Conservation (phyloP, 2,113 vertebrate genomes). For the Campylomormyrus tamandua region DNA sequence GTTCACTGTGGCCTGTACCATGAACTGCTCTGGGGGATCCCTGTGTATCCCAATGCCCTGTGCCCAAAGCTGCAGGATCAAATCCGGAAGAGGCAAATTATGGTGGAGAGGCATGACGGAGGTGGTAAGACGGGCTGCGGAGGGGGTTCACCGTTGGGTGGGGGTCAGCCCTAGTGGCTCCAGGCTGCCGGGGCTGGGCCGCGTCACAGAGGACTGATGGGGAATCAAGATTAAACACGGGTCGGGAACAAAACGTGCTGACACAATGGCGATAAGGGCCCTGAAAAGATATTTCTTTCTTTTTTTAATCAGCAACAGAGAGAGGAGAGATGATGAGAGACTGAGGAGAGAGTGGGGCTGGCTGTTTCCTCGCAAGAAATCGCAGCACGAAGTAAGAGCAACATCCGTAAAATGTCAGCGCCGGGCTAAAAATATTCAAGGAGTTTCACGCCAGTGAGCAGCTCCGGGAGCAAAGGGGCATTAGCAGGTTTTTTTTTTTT, state of each 20-base stretch:
- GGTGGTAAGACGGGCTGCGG: background rate
- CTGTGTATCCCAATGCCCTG: background rate
- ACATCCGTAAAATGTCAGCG: constrained; percentile 73
- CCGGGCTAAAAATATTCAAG: constrained; percentile 76
- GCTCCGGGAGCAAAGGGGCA: constrained; percentile 35
- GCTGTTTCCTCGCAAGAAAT: constrained; percentile 71
- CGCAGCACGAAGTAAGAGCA: constrained; percentile 68
- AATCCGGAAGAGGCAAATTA: background rate
- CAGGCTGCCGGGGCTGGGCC: constrained; percentile 2
- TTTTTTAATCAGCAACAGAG: constrained; percentile 33
- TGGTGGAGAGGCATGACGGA: background rate
- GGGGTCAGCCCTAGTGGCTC: constrained; percentile 8
- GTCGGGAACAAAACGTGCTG: constrained; percentile 32
- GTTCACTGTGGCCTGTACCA: background rate
- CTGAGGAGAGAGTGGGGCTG: constrained; percentile 25
- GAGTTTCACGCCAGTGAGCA: constrained; percentile 45
- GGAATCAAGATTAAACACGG: constrained; percentile 34
- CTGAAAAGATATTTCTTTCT: constrained; percentile 18
- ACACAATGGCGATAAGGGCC: constrained; percentile 58
- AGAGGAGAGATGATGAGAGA: constrained; percentile 30
- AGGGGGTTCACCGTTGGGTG: background rate
- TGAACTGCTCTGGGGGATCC: background rate
- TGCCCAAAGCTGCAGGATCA: background rate
- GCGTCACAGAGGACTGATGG: constrained; percentile 29
- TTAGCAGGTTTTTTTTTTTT: background rate